Conservation (phyloP, 2,888 invertebrate species). For the Hypena proboscidalis region DNA sequence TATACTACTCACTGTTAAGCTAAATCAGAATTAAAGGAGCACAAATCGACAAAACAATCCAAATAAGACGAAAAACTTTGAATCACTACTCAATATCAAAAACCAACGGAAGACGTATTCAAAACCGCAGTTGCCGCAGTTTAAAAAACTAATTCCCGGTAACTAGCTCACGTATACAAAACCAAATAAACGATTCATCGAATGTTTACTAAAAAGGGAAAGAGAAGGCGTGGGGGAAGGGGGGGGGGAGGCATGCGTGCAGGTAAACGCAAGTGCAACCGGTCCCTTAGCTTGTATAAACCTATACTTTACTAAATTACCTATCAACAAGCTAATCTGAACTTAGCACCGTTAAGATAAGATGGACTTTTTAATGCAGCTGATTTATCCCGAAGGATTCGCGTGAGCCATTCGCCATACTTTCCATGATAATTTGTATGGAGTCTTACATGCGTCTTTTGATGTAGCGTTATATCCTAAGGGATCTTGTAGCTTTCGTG, state of each 20-base stretch:
- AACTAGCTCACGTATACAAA: constrained; percentile 53
- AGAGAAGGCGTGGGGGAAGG: constrained; percentile 21
- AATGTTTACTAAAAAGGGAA: constrained; percentile 42
- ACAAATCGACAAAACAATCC: neutral
- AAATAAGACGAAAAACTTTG: neutral
- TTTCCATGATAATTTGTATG: constrained; percentile 57
- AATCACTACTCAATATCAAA: constrained; percentile 30
- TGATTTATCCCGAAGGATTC: constrained; percentile 33
- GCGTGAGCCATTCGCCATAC: constrained; percentile 49
- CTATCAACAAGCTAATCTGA: constrained; percentile 14
- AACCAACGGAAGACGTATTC: constrained; percentile 25
- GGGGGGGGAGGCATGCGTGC: constrained; percentile 59
- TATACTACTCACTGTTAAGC: no score
- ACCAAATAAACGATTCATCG: constrained; percentile 48
- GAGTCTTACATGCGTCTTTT: constrained; percentile 55
- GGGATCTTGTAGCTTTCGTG: constrained; percentile 14
- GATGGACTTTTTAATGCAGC: constrained; percentile 9
- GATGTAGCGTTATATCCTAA: constrained; percentile 37
- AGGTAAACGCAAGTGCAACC: constrained; percentile 68
- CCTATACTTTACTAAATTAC: constrained; percentile 71
- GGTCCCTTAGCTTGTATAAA: constrained; percentile 62
- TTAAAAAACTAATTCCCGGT: constrained; percentile 33
- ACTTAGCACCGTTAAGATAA: constrained; percentile 4
- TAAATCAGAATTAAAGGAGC: no score
- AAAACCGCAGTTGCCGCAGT: constrained; percentile 36